These are phyloP conservation scores for Plectropomus leopardus DNA, from an alignment of 2,113 vertebrate genomes.

Conservation along the genomic window DNA sequence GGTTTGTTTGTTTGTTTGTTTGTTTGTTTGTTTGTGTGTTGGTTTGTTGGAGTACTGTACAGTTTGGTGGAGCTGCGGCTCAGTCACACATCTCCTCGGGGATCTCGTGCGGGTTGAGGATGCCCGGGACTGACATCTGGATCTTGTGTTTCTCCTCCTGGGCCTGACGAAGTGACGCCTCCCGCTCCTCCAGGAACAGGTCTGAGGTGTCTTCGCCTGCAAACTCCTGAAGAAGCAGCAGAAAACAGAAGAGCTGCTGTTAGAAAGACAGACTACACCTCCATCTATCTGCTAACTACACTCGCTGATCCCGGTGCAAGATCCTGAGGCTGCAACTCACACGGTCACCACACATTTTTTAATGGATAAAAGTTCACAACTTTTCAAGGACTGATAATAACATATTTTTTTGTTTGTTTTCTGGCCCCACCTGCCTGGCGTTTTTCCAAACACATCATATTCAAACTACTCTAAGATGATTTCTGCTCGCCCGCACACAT, in stretches of 20 bases:
- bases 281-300: not conserved
- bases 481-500: too few relatives aligned
- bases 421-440: too few relatives aligned
- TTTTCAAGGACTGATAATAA: too few relatives aligned
- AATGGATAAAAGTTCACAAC: too few relatives aligned
- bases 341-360: too few relatives aligned
- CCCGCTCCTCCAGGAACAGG: constrained; percentile 97
- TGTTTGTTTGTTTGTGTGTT: constrained; percentile 27
- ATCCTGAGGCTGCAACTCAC: not conserved
- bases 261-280: not conserved
- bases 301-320: too few relatives aligned
- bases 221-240: constrained; percentile 88
- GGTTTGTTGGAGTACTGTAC: constrained; percentile 56
- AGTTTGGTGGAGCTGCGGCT: constrained; percentile 65
- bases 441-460: too few relatives aligned
- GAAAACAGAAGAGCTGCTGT: not conserved
- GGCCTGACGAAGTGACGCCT: constrained; percentile 96
- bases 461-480: too few relatives aligned
- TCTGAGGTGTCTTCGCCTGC: constrained; percentile 99
- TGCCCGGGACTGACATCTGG: constrained; percentile 99
- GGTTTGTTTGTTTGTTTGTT: constrained; percentile 34
- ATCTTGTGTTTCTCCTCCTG: constrained; percentile 99
- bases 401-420: too few relatives aligned
- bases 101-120: constrained; percentile 99
- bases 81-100: constrained; percentile 99